Evolutionary conservation across 2,888 invertebrate genomes (phyloP).

Genomic region (Cinara cedri): DNA sequence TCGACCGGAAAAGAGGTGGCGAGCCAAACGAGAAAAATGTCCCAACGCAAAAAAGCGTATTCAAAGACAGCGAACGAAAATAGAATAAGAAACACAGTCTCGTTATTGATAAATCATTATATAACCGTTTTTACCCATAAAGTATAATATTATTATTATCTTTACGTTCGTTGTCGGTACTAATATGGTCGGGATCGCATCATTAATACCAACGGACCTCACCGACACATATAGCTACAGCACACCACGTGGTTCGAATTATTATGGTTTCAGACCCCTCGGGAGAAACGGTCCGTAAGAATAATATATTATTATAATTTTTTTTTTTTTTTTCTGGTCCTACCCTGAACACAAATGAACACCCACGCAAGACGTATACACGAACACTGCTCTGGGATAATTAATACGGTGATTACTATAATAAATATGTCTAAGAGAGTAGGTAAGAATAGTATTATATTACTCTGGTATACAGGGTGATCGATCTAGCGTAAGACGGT

Average conservation of each 20-base stretch:
- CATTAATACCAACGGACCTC: constrained; percentile 23
- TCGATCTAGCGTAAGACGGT: too few relatives aligned
- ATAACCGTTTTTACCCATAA: constrained; percentile 24
- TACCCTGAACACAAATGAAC: not conserved
- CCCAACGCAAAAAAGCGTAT: not conserved
- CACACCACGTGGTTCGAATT: constrained; percentile 8
- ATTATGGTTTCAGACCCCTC: not conserved
- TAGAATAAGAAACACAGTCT: not conserved
- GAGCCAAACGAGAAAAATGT: too few relatives aligned
- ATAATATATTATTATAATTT: constrained; percentile 37
- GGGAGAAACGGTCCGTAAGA: constrained; percentile 5
- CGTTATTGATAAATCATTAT: constrained; percentile 36
- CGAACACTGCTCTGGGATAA: not conserved
- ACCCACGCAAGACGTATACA: not conserved
- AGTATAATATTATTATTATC: not conserved
- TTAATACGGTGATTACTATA: not conserved
- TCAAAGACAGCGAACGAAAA: too few relatives aligned
- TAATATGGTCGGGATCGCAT: constrained; percentile 12
- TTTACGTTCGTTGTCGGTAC: not conserved
- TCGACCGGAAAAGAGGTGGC: not conserved
- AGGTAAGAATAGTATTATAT: too few relatives aligned
- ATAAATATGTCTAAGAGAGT: too few relatives aligned
- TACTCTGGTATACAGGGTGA: too few relatives aligned
- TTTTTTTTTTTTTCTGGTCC: not conserved
- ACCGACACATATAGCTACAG: not conserved